Conservation (phyloP, 2,113 vertebrate genomes). For the Zapus hudsonius region DNA sequence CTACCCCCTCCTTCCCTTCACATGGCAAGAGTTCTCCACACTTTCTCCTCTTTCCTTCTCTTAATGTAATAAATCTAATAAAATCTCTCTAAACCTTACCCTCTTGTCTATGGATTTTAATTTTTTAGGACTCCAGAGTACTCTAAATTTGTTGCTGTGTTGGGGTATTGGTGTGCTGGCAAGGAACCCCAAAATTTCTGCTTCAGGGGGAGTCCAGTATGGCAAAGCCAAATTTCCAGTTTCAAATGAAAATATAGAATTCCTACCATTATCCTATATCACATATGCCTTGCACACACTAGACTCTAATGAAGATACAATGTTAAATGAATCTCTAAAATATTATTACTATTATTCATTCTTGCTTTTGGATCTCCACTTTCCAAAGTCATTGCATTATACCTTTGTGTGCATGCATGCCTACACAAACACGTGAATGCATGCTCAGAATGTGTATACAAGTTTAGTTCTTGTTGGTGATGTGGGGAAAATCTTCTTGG, state of each 20-base stretch:
- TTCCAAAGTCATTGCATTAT: neutral
- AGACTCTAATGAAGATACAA: neutral
- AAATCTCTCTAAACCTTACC: too few species aligned
- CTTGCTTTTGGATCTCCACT: neutral
- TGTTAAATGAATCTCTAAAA: neutral
- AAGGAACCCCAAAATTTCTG: too few species aligned
- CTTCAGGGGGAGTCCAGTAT: too few species aligned
- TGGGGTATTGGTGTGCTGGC: too few species aligned
- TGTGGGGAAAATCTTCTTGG: neutral
- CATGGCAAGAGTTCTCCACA: too few species aligned
- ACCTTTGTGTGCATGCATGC: neutral
- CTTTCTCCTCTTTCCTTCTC: too few species aligned
- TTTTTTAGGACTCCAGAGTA: too few species aligned
- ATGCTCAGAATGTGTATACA: neutral
- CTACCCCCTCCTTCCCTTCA: too few species aligned
- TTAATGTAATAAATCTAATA: too few species aligned
- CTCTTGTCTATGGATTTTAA: too few species aligned
- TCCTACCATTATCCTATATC: neutral
- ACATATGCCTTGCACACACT: neutral
- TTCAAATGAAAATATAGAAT: neutral
- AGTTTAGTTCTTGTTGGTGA: neutral
- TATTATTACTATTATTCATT: neutral
- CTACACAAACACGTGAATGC: neutral
- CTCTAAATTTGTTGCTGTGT: too few species aligned
- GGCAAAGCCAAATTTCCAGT: conserved; percentile 1